These are phyloP conservation scores for Stegostoma tigrinum DNA, from an alignment of 2,113 vertebrate species.

Conservation along the genomic window DNA sequence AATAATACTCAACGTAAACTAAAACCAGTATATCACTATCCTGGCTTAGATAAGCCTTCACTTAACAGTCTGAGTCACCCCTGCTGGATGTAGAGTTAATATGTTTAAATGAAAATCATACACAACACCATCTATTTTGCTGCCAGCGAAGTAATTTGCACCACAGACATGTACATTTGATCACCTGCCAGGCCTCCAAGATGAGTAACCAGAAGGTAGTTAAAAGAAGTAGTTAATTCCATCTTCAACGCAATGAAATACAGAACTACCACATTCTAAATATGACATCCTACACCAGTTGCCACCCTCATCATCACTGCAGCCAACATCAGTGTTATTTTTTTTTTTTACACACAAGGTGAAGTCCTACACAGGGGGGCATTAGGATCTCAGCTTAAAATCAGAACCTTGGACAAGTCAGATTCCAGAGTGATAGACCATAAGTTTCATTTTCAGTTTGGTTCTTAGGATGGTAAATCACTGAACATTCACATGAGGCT, in stretches of 20 bases:
- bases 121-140: background rate
- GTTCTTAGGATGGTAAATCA: no score
- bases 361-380: background rate
- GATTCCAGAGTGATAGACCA: no score
- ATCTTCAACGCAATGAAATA: background rate
- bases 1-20: conserved; percentile 4
- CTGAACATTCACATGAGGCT: no score
- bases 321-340: background rate
- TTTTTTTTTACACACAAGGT: background rate
- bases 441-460: no score
- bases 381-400: no score
- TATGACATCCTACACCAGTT: background rate
- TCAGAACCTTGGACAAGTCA: no score
- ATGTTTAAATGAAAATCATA: background rate
- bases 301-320: background rate
- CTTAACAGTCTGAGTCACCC: background rate
- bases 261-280: background rate
- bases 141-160: background rate
- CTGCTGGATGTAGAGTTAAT: background rate
- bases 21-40: background rate
- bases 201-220: background rate
- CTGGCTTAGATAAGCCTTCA: background rate
- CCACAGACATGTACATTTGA: background rate
- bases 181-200: background rate
- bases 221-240: background rate